Evolutionary conservation across 2,113 vertebrate genomes (phyloP), one percentile per base, ranked within the genome.

Genomic region (Daboia siamensis): DNA sequence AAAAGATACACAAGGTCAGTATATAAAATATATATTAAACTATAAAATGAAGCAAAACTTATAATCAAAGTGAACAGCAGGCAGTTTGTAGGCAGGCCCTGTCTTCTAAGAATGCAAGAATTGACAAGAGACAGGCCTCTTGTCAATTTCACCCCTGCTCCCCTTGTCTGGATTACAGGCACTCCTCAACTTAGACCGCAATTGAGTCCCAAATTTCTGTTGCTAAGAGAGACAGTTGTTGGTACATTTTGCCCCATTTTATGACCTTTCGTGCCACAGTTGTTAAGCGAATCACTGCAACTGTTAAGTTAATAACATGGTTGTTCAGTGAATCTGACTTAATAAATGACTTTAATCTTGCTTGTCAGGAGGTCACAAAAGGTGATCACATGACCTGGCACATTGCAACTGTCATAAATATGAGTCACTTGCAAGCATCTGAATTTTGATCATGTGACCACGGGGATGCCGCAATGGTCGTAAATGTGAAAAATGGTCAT

Each of bases 1-100:
- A 17, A n/a, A 26, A 88, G 24, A 88, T n/a, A 33, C 23, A 95
- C 95, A 90, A 74, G 52, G 87, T 54, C 90, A 93, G 74, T 51
- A 44, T n/a, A 74, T 74, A 21, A 87, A 2, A 21, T n/a, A n/a
- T n/a, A 39, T 29, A 21, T 46, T 56, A 9, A 56, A 17, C 9
- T 33, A 57, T 9, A 59, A 59, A 85, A 85, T 85, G 26, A 85
- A 57, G 2, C 11, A 74, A 92, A 74, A 13, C 2, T n/a, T 80
- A n/a, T 48, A 2, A 44, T 46, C 46, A 12, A 29, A 86, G 26
- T 11, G 46, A 51, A 10, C 84, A 86, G 24, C 29, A 33, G n/a
- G n/a, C n/a, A 74, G 64, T 33, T 33, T 33, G n/a, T 17, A 17
- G 13, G n/a, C 64, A 86, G 33, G 46, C 8, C 24, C 46, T 23